Percentiles rank a stretch among this genome's conserved stretches.
phyloP scores from a whole-genome alignment of 2,888 invertebrate species.

The Orgyia antiqua region DNA sequence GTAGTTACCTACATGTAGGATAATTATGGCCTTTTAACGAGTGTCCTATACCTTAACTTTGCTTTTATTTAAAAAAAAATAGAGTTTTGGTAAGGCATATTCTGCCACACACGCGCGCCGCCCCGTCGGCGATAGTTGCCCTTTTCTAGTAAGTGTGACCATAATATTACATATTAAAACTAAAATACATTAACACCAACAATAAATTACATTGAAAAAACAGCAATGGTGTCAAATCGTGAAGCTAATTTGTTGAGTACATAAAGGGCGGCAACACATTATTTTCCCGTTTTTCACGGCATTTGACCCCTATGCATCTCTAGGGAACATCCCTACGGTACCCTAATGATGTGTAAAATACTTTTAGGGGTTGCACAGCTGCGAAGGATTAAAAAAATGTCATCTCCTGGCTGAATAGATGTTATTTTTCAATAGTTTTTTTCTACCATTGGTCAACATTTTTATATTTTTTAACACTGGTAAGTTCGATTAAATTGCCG shows the following conservation, averaged over 20 bases:
- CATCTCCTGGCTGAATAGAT: conserved; percentile 15
- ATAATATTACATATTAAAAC: too few species aligned
- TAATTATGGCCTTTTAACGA: too few species aligned
- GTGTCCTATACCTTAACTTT: too few species aligned
- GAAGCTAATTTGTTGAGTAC: conserved; percentile 26
- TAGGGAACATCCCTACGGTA: conserved; percentile 23
- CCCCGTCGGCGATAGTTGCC: too few species aligned
- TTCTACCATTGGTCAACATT: conserved; percentile 10
- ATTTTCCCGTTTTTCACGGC: conserved; percentile 63
- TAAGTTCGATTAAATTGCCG: too few species aligned
- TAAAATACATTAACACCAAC: too few species aligned
- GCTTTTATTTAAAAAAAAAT: too few species aligned
- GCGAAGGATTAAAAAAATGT: conserved; percentile 23
- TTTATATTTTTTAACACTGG: not conserved
- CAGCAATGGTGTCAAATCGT: conserved; percentile 6
- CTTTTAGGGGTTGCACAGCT: conserved; percentile 30
- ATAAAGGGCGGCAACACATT: conserved; percentile 38
- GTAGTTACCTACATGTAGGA: too few species aligned
- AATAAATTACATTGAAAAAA: too few species aligned
- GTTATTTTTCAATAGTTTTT: conserved; percentile 14
- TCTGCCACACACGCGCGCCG: too few species aligned
- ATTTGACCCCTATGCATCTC: conserved; percentile 48
- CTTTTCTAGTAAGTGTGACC: too few species aligned
- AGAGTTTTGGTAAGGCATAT: too few species aligned
- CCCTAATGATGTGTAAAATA: conserved; percentile 66